Conservation (phyloP, 2,113 vertebrate species). For the Hippolais icterina region DNA sequence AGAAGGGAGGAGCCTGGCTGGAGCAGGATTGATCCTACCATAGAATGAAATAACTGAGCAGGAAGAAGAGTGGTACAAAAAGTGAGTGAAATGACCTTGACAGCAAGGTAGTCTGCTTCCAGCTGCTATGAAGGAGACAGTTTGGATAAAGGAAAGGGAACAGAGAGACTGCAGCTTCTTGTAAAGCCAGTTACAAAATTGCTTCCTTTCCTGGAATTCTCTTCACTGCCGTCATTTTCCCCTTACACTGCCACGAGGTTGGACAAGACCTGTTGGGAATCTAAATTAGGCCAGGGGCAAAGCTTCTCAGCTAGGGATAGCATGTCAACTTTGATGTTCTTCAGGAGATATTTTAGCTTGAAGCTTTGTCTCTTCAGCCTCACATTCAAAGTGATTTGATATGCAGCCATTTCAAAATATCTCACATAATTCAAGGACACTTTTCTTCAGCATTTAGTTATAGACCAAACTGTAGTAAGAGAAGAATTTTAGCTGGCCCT, state of each 20-base stretch:
- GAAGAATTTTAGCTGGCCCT: not conserved
- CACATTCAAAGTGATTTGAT: not conserved
- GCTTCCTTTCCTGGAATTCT: not conserved
- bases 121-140: not conserved
- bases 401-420: conserved; percentile 1
- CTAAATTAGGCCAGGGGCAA: not conserved
- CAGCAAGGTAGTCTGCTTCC: not conserved
- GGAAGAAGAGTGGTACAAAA: not conserved
- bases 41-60: not conserved
- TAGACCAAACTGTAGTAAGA: not conserved
- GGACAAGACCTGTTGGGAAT: not conserved
- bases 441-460: conserved; percentile 13
- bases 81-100: not conserved
- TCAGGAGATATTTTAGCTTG: not conserved
- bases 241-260: not conserved
- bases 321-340: not conserved
- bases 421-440: not conserved
- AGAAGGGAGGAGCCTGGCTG: not conserved
- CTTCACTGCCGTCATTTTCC: not conserved
- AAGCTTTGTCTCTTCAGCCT: not conserved
- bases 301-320: not conserved
- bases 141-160: not conserved
- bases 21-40: not conserved
- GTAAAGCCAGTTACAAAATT: not conserved
- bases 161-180: not conserved